Percentiles rank a stretch among this genome's conserved stretches.
phyloP scores from a whole-genome alignment of 2,797 vertebrate genomes.

The Sebastes cheni region DNA sequence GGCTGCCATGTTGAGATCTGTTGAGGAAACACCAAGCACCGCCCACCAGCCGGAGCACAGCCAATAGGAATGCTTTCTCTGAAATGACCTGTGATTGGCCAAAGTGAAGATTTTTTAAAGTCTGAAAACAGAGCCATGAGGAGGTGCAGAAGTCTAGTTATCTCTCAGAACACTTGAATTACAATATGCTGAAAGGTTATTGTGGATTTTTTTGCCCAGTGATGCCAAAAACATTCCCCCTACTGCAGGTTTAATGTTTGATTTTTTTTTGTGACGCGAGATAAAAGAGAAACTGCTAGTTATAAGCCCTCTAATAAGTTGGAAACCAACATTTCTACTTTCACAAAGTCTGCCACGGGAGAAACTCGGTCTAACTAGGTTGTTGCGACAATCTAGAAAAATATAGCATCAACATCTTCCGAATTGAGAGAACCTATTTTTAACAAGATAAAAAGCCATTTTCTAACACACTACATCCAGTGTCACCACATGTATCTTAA shows the following conservation, averaged over 20 bases:
- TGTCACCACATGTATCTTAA: slow-evolving; percentile 60
- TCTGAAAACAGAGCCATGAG: too few species aligned
- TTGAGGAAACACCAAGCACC: too few species aligned
- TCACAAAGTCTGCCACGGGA: slow-evolving; percentile 53
- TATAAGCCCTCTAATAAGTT: slow-evolving; percentile 38
- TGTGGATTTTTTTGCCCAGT: background rate
- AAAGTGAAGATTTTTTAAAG: too few species aligned
- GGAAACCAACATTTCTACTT: slow-evolving; percentile 49
- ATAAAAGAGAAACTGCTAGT: slow-evolving; percentile 17
- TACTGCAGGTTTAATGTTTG: background rate
- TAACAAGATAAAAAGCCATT: slow-evolving; percentile 75
- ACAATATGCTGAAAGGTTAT: background rate
- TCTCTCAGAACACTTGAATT: background rate
- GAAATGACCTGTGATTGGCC: too few species aligned
- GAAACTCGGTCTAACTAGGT: slow-evolving; percentile 68
- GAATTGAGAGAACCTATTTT: slow-evolving; percentile 73
- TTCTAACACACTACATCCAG: slow-evolving; percentile 71
- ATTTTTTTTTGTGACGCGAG: background rate
- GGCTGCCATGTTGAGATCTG: accelerated
- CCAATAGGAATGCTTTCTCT: background rate
- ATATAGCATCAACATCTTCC: slow-evolving; percentile 52
- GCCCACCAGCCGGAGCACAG: accelerated
- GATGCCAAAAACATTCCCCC: background rate
- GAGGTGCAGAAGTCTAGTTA: too few species aligned
- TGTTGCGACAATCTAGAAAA: slow-evolving; percentile 48